phyloP scores from a whole-genome alignment of 2,888 invertebrate genomes.

The Harmothoe impar region DNA sequence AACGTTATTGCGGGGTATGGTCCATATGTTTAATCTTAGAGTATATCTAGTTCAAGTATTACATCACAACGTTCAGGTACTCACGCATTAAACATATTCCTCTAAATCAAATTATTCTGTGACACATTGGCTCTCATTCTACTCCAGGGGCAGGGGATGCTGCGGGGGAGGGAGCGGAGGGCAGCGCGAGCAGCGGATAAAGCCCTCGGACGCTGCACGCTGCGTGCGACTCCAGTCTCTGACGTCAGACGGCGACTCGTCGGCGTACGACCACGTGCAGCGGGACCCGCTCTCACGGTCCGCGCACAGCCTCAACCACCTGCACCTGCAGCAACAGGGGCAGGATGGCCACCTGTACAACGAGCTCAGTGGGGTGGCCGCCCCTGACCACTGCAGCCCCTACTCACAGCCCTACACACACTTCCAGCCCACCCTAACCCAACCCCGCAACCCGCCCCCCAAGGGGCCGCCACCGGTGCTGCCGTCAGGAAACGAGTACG shows the following conservation, averaged over 20 bases:
- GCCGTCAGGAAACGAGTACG: too few relatives aligned
- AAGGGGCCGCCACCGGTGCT: neutral
- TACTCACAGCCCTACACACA: neutral
- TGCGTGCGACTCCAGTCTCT: neutral
- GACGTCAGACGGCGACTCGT: neutral
- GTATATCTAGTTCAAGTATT: too few relatives aligned
- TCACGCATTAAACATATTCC: too few relatives aligned
- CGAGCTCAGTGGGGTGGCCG: neutral
- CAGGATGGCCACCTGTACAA: neutral
- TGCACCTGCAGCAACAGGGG: too few relatives aligned
- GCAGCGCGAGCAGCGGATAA: neutral
- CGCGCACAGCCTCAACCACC: neutral
- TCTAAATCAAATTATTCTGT: too few relatives aligned
- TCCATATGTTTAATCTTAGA: too few relatives aligned
- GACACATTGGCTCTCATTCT: too few relatives aligned
- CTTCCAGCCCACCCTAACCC: neutral
- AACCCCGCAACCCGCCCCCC: neutral
- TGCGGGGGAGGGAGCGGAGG: too few relatives aligned
- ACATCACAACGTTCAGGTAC: too few relatives aligned
- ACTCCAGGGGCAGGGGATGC: too few relatives aligned
- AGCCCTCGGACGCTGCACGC: neutral
- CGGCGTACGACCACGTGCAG: neutral
- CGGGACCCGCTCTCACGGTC: slow-evolving; percentile 6
- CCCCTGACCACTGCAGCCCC: neutral
- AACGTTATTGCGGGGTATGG: too few relatives aligned